phyloP scores from a whole-genome alignment of 2,888 invertebrate species.

The Celastrina argiolus region DNA sequence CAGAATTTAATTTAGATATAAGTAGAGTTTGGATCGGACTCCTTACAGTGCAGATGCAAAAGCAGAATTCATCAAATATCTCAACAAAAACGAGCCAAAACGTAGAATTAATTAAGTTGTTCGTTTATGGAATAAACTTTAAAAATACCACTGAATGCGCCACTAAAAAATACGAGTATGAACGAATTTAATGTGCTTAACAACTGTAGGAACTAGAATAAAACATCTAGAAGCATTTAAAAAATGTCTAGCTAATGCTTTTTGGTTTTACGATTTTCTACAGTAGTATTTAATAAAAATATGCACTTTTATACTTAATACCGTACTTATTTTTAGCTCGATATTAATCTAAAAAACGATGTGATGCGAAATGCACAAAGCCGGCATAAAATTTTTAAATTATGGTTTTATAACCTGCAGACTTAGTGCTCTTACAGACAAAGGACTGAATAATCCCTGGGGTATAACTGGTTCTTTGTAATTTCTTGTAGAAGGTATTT shows the following conservation, averaged over 20 bases:
- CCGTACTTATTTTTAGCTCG: neutral
- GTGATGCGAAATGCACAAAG: neutral
- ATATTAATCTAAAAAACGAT: conserved; percentile 1
- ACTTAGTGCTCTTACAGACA: neutral
- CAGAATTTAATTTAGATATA: too few relatives aligned
- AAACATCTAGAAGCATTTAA: neutral
- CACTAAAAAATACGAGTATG: neutral
- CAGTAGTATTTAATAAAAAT: conserved; percentile 1
- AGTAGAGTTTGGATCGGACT: too few relatives aligned
- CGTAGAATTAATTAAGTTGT: neutral
- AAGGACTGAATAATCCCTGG: neutral
- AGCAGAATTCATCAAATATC: neutral
- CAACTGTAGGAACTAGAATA: neutral
- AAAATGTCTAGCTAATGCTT: conserved; percentile 15
- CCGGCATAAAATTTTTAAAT: neutral
- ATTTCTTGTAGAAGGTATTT: too few relatives aligned
- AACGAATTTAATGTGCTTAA: conserved; percentile 2
- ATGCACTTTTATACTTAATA: neutral
- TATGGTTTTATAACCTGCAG: neutral
- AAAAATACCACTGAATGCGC: neutral
- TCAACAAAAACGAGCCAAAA: neutral
- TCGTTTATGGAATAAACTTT: neutral
- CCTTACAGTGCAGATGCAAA: neutral
- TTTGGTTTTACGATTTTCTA: neutral
- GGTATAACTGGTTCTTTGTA: too few relatives aligned